Conservation (phyloP, 2,113 vertebrate species). For the Furnarius figulus region DNA sequence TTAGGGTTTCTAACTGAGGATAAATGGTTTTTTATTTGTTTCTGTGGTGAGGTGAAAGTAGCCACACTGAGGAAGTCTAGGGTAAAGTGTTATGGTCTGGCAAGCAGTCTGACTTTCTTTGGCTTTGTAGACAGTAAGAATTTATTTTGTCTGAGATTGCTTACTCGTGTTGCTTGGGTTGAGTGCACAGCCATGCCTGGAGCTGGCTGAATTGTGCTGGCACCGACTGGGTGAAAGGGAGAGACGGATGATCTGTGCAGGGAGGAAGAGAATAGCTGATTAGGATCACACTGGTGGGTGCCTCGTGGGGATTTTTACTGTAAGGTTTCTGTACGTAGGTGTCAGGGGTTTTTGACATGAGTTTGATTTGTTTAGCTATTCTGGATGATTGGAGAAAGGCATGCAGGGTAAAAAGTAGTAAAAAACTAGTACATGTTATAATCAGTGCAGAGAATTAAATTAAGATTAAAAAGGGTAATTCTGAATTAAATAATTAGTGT, state of each 20-base stretch:
- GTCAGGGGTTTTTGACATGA: rapidly evolving
- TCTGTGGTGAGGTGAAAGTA: background rate
- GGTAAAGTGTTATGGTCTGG: background rate
- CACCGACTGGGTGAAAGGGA: background rate
- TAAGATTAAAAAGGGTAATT: background rate
- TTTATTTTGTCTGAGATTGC: background rate
- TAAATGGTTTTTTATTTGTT: background rate
- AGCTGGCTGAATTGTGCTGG: rapidly evolving
- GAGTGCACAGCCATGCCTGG: background rate
- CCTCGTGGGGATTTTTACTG: background rate
- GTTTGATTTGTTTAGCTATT: background rate
- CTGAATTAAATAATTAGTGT: background rate
- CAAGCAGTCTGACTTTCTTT: background rate
- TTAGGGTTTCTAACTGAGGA: background rate
- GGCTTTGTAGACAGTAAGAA: background rate
- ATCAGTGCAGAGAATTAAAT: background rate
- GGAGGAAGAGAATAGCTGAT: background rate
- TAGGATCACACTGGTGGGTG: background rate
- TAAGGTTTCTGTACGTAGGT: background rate
- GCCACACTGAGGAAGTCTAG: background rate
- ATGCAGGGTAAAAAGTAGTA: background rate
- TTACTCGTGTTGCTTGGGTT: background rate
- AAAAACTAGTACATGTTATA: background rate
- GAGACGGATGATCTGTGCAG: background rate
- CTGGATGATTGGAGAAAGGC: background rate